Evolutionary conservation across 2,888 invertebrate genomes (phyloP).

Genomic region (Phengaris alcon): DNA sequence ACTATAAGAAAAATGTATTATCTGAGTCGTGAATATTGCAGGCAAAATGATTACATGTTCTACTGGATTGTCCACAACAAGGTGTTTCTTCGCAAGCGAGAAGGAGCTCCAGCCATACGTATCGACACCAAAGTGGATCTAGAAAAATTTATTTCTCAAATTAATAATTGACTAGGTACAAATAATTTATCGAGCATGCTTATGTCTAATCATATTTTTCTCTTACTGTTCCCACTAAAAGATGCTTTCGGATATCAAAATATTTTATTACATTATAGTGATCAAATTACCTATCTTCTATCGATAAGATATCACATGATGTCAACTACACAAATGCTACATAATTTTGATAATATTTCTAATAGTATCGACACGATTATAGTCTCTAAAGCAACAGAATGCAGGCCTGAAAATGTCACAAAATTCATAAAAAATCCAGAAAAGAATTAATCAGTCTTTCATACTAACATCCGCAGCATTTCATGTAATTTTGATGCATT

Average conservation of each 20-base stretch:
- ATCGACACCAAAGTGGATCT: constrained; percentile 1
- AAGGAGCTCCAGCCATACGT: constrained; percentile 4
- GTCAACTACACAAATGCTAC: neutral
- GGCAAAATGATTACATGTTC: constrained; percentile 4
- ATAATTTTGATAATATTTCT: neutral
- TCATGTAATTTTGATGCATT: constrained; percentile 7
- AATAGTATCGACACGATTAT: neutral
- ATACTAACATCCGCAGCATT: constrained; percentile 17
- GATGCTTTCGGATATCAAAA: too few species aligned
- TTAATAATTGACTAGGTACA: neutral
- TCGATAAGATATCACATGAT: neutral
- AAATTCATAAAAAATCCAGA: neutral
- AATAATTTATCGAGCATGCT: neutral
- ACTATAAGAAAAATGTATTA: neutral
- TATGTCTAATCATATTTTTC: neutral
- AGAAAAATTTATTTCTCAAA: neutral
- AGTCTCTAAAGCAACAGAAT: neutral
- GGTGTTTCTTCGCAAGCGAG: constrained; percentile 8
- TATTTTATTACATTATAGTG: too few species aligned
- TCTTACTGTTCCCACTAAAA: neutral
- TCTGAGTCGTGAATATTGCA: constrained; percentile 1
- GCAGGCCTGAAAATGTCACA: neutral
- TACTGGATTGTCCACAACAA: neutral
- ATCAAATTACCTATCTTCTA: neutral
- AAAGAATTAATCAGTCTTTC: neutral